phyloP scores from a whole-genome alignment of 2,113 vertebrate species.

The Caretta caretta region DNA sequence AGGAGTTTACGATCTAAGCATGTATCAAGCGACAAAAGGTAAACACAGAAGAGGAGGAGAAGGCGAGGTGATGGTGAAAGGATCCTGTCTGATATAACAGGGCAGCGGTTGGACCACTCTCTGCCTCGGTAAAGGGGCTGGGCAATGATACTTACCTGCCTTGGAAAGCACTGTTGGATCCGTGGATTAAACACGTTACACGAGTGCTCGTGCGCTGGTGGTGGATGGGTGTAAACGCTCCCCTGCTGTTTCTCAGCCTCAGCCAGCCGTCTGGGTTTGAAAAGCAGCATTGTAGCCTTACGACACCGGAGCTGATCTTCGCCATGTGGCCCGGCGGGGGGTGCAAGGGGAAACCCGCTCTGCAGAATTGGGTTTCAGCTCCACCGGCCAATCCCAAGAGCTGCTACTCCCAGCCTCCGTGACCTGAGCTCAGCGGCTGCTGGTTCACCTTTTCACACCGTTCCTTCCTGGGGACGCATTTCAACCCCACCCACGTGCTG shows the following conservation, averaged over 20 bases:
- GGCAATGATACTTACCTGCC: neutral
- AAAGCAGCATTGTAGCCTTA: neutral
- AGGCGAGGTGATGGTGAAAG: too few species aligned
- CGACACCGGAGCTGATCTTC: neutral
- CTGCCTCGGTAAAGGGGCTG: too few species aligned
- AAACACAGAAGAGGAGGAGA: too few species aligned
- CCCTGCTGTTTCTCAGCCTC: too few species aligned
- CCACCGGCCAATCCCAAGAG: neutral
- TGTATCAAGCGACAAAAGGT: too few species aligned
- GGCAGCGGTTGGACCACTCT: too few species aligned
- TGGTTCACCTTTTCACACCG: neutral
- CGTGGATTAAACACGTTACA: neutral
- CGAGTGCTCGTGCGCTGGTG: neutral
- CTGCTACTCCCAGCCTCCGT: accelerated
- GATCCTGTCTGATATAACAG: too few species aligned
- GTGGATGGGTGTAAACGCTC: neutral
- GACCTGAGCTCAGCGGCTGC: neutral
- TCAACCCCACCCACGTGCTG: neutral
- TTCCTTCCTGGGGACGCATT: neutral
- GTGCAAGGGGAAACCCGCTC: neutral
- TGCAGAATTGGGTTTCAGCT: neutral
- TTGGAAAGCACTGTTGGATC: neutral
- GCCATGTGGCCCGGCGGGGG: neutral
- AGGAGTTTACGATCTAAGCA: too few species aligned
- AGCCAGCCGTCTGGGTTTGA: neutral